phyloP scores from a whole-genome alignment of 2,113 vertebrate species.

The Ptyas mucosa region DNA sequence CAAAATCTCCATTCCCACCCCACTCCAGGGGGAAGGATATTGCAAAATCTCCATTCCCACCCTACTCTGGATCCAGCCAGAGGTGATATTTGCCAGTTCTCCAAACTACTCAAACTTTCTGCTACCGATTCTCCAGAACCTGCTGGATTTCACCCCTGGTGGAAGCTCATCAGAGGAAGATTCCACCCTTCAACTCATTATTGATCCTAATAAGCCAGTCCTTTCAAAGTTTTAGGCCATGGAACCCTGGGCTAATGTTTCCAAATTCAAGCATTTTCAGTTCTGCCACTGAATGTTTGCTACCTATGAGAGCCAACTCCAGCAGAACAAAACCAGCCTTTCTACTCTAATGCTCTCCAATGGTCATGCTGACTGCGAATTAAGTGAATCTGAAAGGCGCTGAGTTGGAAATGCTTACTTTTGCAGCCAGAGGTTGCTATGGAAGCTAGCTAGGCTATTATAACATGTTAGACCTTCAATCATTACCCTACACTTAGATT shows the following conservation, averaged over 20 bases:
- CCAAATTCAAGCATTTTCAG: constrained; percentile 30
- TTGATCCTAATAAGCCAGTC: constrained; percentile 25
- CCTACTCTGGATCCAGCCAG: too few species aligned
- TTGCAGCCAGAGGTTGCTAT: not conserved
- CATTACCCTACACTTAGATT: constrained; percentile 15
- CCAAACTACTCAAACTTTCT: too few species aligned
- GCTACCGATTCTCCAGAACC: too few species aligned
- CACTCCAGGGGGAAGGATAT: too few species aligned
- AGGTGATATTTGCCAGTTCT: too few species aligned
- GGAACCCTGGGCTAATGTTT: constrained; percentile 32
- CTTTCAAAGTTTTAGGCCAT: constrained; percentile 44
- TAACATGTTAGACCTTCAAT: constrained; percentile 4
- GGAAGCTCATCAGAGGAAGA: not conserved
- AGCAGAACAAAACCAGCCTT: not conserved
- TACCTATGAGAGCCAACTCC: constrained; percentile 14
- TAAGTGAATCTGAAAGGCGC: not conserved
- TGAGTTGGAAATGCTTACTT: not conserved
- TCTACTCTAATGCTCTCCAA: not conserved
- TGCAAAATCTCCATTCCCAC: too few species aligned
- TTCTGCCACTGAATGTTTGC: not conserved
- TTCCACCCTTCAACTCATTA: constrained; percentile 7
- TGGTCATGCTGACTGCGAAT: not conserved
- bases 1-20: too few species aligned
- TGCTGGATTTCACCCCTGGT: too few species aligned
- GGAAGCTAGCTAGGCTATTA: constrained; percentile 23